A percentile compares a stretch with the other conserved stretches of the same genome.
Conservation (phyloP, 2,888 invertebrate species). For the Cerastis rubricosa region DNA sequence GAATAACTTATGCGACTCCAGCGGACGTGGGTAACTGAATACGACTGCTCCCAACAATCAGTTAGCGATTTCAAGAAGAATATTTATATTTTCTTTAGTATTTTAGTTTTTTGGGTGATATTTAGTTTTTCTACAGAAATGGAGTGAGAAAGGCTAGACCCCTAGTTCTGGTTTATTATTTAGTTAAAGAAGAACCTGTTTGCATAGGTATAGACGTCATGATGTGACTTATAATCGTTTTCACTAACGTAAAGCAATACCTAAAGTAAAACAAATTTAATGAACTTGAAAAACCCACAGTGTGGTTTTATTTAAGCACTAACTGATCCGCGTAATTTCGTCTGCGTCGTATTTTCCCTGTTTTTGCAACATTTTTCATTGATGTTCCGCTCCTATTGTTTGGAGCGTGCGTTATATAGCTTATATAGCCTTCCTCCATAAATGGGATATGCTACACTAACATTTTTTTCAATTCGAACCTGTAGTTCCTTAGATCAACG, state of each 20-base stretch:
- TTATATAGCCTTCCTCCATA: too few relatives aligned
- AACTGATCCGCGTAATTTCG: too few relatives aligned
- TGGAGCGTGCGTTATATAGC: too few relatives aligned
- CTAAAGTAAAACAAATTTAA: neutral
- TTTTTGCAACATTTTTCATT: too few relatives aligned
- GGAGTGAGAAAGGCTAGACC: neutral
- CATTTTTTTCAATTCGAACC: too few relatives aligned
- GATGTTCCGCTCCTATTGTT: too few relatives aligned
- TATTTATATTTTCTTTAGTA: slow-evolving; percentile 13
- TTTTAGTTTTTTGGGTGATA: neutral
- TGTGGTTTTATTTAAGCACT: neutral
- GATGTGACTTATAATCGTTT: neutral
- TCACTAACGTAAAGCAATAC: neutral
- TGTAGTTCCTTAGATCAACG: too few relatives aligned
- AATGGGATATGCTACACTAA: too few relatives aligned
- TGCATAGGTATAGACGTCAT: neutral
- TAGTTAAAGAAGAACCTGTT: neutral
- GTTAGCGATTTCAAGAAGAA: slow-evolving; percentile 34
- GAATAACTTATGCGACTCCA: slow-evolving; percentile 56
- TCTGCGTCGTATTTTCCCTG: too few relatives aligned
- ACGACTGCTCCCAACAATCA: slow-evolving; percentile 44
- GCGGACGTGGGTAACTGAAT: slow-evolving; percentile 54
- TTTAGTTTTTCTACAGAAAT: neutral
- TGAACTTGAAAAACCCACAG: neutral
- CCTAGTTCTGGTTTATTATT: neutral